Evolutionary conservation across 2,888 invertebrate species (phyloP).

Genomic region (Drymonia ruficornis): DNA sequence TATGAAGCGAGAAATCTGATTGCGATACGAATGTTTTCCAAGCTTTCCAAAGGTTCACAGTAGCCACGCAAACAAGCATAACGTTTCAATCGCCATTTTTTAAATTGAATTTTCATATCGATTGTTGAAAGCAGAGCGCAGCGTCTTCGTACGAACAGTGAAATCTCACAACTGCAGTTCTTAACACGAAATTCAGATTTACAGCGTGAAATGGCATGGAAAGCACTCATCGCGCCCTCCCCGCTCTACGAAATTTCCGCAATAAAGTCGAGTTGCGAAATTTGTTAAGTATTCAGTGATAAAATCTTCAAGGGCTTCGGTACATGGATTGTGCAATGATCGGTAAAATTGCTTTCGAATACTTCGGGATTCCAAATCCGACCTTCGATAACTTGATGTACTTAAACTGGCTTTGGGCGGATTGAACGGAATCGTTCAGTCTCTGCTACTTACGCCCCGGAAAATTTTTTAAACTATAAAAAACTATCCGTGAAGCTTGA

Average conservation of each 20-base stretch:
- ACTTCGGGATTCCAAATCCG: slow-evolving; percentile 18
- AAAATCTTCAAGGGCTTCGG: slow-evolving; percentile 34
- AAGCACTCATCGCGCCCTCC: slow-evolving; percentile 45
- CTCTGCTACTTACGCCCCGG: too few relatives aligned
- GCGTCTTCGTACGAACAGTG: not conserved
- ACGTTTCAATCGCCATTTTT: too few relatives aligned
- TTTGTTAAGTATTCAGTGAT: slow-evolving; percentile 39
- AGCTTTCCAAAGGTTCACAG: too few relatives aligned
- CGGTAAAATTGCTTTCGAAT: slow-evolving; percentile 42
- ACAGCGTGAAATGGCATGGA: slow-evolving; percentile 49
- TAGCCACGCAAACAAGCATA: too few relatives aligned
- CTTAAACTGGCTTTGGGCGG: slow-evolving; percentile 5
- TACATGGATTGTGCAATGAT: slow-evolving; percentile 36
- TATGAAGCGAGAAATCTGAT: too few relatives aligned
- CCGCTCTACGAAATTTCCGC: slow-evolving; percentile 39
- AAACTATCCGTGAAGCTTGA: too few relatives aligned
- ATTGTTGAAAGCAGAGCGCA: not conserved
- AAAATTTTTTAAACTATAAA: too few relatives aligned
- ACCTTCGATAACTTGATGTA: slow-evolving; percentile 3
- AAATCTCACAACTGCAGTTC: slow-evolving; percentile 37
- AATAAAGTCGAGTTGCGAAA: slow-evolving; percentile 42
- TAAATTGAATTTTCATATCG: not conserved
- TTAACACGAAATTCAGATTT: slow-evolving; percentile 45
- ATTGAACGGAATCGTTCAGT: slow-evolving; percentile 2
- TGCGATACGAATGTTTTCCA: too few relatives aligned